Evolutionary conservation across 2,113 vertebrate genomes (phyloP).

Genomic region (Poeciliopsis prolifica): DNA sequence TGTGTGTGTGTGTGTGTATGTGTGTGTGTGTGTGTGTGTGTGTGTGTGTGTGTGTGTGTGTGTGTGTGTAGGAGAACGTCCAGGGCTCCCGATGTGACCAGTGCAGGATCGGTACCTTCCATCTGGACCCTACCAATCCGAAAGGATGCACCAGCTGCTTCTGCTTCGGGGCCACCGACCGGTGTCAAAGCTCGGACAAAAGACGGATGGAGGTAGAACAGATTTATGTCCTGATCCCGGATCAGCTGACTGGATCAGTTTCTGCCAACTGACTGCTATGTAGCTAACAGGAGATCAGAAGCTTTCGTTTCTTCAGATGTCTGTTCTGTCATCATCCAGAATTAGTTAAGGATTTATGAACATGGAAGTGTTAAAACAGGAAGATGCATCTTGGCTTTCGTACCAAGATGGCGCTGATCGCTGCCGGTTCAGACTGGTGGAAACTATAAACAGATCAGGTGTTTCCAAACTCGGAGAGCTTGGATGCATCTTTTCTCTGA

Average conservation of each 20-base stretch:
- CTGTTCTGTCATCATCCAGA: background rate
- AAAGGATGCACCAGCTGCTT: constrained; percentile 98
- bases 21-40: too few species aligned
- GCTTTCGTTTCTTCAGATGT: background rate
- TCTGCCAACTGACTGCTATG: background rate
- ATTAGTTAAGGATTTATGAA: background rate
- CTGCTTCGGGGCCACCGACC: constrained; percentile 95
- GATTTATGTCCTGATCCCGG: background rate
- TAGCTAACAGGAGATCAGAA: background rate
- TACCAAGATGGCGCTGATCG: too few species aligned
- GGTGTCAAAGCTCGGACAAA: constrained; percentile 86
- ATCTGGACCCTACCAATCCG: constrained; percentile 89
- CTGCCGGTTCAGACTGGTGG: too few species aligned
- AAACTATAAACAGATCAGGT: too few species aligned
- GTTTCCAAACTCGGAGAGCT: too few species aligned
- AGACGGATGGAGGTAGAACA: constrained; percentile 82
- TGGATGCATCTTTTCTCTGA: too few species aligned
- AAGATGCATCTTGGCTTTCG: background rate
- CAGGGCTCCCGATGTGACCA: constrained; percentile 89
- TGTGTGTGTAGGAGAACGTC: constrained; percentile 87
- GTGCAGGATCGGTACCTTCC: constrained; percentile 92
- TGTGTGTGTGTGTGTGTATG: too few species aligned
- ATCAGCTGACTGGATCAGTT: background rate
- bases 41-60: background rate
- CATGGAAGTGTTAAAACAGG: background rate